These are phyloP conservation scores for Brachionus asplanchnoidis DNA, from an alignment of 1,140 invertebrate genomes.

Conservation along the genomic window DNA sequence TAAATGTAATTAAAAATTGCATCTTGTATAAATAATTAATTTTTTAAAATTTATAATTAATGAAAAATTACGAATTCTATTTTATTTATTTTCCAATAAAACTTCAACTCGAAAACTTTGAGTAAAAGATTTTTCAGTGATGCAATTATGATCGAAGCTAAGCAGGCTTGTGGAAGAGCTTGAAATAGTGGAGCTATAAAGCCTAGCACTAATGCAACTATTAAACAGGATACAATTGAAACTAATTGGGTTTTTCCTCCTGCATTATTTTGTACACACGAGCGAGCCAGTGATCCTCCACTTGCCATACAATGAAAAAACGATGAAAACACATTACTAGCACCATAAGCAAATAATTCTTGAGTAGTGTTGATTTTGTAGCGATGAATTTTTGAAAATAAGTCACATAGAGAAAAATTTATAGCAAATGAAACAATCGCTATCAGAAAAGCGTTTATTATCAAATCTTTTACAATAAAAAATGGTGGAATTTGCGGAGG, in stretches of 20 bases:
- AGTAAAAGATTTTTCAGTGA: conserved; percentile 58
- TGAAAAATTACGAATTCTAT: conserved; percentile 53
- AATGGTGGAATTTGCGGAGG: background rate
- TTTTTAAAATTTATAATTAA: background rate
- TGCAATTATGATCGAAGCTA: conserved; percentile 60
- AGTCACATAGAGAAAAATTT: conserved; percentile 8
- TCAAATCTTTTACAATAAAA: conserved; percentile 11
- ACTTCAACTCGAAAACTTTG: conserved; percentile 54
- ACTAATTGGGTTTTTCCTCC: conserved; percentile 57
- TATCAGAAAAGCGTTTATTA: background rate
- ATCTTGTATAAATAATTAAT: conserved; percentile 43
- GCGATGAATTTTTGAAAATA: conserved; percentile 9
- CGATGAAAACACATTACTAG: conserved; percentile 57
- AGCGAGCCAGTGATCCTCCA: conserved; percentile 60
- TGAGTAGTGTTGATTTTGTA: conserved; percentile 44
- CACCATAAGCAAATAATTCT: conserved; percentile 61
- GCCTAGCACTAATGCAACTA: conserved; percentile 59
- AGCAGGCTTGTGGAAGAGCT: conserved; percentile 48
- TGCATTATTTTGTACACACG: conserved; percentile 57
- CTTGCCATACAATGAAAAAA: conserved; percentile 60
- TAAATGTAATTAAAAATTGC: conserved; percentile 43
- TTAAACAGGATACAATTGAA: conserved; percentile 41
- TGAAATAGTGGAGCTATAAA: conserved; percentile 58
- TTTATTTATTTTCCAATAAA: conserved; percentile 50
- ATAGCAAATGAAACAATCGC: conserved; percentile 20